Conservation (phyloP, 2,888 invertebrate species). For the Gymnocheta viridis region DNA sequence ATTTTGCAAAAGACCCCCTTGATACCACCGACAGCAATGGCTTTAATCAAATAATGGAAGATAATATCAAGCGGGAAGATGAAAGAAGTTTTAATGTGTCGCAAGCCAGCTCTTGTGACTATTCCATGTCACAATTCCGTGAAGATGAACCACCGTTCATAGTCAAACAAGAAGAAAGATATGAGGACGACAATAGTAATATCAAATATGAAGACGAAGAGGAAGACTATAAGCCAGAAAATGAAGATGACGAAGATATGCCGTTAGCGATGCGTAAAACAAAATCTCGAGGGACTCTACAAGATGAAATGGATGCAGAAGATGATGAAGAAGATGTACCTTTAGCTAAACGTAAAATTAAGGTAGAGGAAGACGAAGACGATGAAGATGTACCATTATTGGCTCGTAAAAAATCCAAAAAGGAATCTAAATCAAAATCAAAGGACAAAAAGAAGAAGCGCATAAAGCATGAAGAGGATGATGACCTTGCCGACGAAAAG, state of each 20-base stretch:
- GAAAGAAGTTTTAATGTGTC: constrained; percentile 82
- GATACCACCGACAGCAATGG: constrained; percentile 52
- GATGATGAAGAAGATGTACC: constrained; percentile 89
- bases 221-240: constrained; percentile 43
- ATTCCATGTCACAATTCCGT: constrained; percentile 87
- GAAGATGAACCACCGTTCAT: constrained; percentile 82
- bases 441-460: constrained; percentile 87
- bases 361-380: constrained; percentile 84
- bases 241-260: constrained; percentile 68
- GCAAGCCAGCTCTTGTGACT: constrained; percentile 87
- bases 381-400: constrained; percentile 80
- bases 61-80: constrained; percentile 77
- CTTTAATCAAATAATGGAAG: constrained; percentile 74
- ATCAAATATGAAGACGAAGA: constrained; percentile 58
- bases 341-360: constrained; percentile 84
- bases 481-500: constrained; percentile 82
- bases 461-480: constrained; percentile 84
- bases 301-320: constrained; percentile 72
- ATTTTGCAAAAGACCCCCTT: constrained; percentile 50
- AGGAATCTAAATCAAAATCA: constrained; percentile 82
- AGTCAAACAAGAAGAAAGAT: constrained; percentile 76
- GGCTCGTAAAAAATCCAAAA: constrained; percentile 82
- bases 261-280: constrained; percentile 65
- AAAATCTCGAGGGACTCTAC: constrained; percentile 26
- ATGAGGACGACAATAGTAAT: constrained; percentile 80